Evolutionary conservation across 2,113 vertebrate genomes (phyloP).

Genomic region (Pterocles orientalis): DNA sequence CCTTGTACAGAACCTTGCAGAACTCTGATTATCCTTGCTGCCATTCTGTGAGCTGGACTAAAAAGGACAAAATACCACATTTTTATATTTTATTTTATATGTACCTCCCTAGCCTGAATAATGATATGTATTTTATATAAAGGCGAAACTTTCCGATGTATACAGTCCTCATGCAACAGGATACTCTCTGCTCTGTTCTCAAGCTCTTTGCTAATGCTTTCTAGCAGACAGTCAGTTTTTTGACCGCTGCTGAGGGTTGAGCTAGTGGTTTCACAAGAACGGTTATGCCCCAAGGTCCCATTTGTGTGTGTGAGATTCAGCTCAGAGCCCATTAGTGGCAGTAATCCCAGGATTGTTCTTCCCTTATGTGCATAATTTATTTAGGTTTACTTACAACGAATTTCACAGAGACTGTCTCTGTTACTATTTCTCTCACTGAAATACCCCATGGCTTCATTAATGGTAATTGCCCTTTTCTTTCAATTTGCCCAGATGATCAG

Average conservation of each 20-base stretch:
- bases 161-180: background rate
- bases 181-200: background rate
- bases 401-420: background rate
- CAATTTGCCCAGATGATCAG: background rate
- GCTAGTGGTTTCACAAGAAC: background rate
- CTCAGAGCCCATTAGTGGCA: background rate
- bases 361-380: slow-evolving; percentile 10
- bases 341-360: slow-evolving; percentile 3
- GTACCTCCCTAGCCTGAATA: no score
- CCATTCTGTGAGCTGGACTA: background rate
- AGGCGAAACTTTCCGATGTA: background rate
- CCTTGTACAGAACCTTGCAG: background rate
- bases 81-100: no score
- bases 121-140: background rate
- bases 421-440: background rate
- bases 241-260: background rate
- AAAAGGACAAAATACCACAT: background rate
- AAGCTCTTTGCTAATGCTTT: background rate
- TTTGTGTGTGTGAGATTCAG: background rate
- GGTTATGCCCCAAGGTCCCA: background rate
- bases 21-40: background rate
- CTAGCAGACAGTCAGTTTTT: background rate
- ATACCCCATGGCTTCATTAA: background rate
- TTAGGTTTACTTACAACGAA: slow-evolving; percentile 3
- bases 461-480: slow-evolving; percentile 12